These are phyloP conservation scores for Dryas iulia DNA, from an alignment of 1,140 invertebrate species.

Conservation along the genomic window DNA sequence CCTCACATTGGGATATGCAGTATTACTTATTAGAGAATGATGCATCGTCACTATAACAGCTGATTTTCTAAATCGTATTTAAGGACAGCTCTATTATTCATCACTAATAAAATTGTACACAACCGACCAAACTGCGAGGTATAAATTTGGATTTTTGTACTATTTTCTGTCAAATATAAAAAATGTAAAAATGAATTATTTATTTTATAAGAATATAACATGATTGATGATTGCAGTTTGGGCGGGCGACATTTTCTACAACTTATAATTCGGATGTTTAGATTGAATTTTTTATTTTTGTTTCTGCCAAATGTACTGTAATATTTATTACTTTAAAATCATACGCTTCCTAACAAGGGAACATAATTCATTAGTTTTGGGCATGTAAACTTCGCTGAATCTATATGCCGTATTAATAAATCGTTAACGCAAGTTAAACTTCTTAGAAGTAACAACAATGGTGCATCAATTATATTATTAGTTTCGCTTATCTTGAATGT, in stretches of 20 bases:
- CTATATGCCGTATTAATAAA: conserved; percentile 66
- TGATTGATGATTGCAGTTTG: conserved; percentile 62
- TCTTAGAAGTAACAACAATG: conserved; percentile 66
- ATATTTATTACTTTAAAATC: conserved; percentile 62
- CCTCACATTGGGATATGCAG: conserved; percentile 78
- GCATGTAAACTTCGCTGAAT: conserved; percentile 77
- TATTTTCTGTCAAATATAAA: neutral
- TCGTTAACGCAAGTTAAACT: conserved; percentile 53
- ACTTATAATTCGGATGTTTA: conserved; percentile 61
- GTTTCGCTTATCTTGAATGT: conserved; percentile 69
- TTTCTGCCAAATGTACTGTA: conserved; percentile 62
- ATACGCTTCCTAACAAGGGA: conserved; percentile 78
- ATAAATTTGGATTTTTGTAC: neutral
- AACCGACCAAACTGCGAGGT: conserved; percentile 64
- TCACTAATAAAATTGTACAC: conserved; percentile 69
- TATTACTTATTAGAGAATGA: conserved; percentile 72
- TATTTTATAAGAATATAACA: neutral
- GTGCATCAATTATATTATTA: conserved; percentile 65
- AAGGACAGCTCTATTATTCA: conserved; percentile 80
- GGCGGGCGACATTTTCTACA: conserved; percentile 61
- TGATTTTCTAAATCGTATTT: conserved; percentile 78
- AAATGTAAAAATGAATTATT: neutral
- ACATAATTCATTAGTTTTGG: conserved; percentile 75
- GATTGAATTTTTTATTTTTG: conserved; percentile 46
- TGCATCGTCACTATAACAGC: conserved; percentile 80